A percentile compares a stretch with the other conserved stretches of the same genome.
phyloP scores from a whole-genome alignment of 2,797 vertebrate species.

The Enteromius mattozi region DNA sequence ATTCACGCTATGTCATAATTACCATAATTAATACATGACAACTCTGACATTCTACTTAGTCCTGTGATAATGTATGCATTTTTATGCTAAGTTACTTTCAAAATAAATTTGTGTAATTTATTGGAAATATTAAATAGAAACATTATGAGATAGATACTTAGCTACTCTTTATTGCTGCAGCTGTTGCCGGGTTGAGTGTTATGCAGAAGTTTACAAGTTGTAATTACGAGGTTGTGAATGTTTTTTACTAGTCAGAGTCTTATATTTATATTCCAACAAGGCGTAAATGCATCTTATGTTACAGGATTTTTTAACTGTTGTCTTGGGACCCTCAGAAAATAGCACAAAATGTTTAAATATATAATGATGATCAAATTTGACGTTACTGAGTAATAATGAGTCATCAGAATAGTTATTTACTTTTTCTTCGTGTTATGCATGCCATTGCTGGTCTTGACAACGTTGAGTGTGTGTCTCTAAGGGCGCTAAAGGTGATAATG shows the following conservation, averaged over 20 bases:
- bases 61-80: not conserved
- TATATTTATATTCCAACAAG: not conserved
- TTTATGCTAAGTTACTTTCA: not conserved
- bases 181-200: not conserved
- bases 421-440: not conserved
- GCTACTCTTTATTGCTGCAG: not conserved
- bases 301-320: not conserved
- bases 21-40: not conserved
- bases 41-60: not conserved
- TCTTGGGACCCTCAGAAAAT: not conserved
- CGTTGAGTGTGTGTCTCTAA: not conserved
- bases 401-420: not conserved
- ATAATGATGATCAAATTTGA: not conserved
- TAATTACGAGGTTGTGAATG: not conserved
- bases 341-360: not conserved
- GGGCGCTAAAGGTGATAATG: slow-evolving; percentile 34
- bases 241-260: not conserved
- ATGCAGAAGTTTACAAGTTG: not conserved
- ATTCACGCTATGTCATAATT: not conserved
- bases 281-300: not conserved
- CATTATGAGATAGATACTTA: not conserved
- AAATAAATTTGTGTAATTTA: not conserved
- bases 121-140: not conserved
- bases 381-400: not conserved
- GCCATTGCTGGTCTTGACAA: not conserved